phyloP scores from a whole-genome alignment of 2,797 vertebrate species.

The Pseudochaenichthys georgianus region DNA sequence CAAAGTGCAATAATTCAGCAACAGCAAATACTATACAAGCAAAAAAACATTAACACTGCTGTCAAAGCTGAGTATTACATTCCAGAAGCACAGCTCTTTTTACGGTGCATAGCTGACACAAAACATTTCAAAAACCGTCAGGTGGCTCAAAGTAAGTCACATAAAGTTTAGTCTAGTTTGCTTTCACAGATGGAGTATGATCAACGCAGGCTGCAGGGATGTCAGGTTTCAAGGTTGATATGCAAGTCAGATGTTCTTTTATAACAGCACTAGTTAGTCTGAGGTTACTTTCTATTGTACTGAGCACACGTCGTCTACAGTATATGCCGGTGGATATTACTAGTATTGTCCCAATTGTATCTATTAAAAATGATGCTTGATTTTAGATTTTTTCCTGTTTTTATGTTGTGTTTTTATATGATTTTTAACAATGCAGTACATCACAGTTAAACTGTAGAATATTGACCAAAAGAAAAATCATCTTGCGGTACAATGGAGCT shows the following conservation, averaged over 20 bases:
- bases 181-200: conserved; percentile 3
- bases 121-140: conserved; percentile 52
- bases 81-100: conserved; percentile 57
- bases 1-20: conserved; percentile 54
- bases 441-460: conserved; percentile 20
- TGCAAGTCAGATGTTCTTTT: conserved; percentile 38
- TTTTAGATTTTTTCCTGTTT: background rate
- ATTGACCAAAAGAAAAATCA: conserved; percentile 30
- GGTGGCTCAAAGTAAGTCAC: conserved; percentile 41
- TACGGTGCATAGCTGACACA: conserved; percentile 79
- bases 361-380: conserved; percentile 9
- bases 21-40: conserved; percentile 68
- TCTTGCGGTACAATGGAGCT: conserved; percentile 50
- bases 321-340: conserved; percentile 13
- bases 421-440: conserved; percentile 16
- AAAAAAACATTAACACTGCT: conserved; percentile 54
- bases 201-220: conserved; percentile 12
- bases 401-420: background rate
- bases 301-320: conserved; percentile 34
- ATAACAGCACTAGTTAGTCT: conserved; percentile 34
- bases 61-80: conserved; percentile 49
- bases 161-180: conserved; percentile 31
- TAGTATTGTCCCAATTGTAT: conserved; percentile 5
- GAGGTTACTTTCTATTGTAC: conserved; percentile 7
- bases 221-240: conserved; percentile 39